Conservation (phyloP, 2,888 invertebrate species). For the Caenorhabditis sp. region DNA sequence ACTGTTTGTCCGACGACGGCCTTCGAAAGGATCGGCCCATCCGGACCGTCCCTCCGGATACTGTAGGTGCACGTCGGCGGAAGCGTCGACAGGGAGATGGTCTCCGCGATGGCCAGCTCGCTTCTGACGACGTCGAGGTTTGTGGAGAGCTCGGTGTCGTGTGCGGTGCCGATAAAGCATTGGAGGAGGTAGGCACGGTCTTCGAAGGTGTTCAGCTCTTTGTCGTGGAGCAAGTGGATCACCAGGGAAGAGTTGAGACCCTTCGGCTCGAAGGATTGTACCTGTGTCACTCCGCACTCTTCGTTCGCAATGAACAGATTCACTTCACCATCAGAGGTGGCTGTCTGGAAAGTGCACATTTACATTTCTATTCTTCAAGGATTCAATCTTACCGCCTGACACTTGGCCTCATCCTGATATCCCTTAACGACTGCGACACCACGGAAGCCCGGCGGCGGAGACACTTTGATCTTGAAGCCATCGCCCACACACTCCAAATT, state of each 20-base stretch:
- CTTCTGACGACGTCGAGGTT: constrained; percentile 66
- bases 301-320: constrained; percentile 58
- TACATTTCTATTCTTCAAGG: not conserved
- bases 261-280: constrained; percentile 57
- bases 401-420: constrained; percentile 60
- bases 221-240: constrained; percentile 61
- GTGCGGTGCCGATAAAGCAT: constrained; percentile 56
- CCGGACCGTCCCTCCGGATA: constrained; percentile 70
- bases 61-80: constrained; percentile 77
- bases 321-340: constrained; percentile 8
- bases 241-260: constrained; percentile 57
- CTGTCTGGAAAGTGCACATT: constrained; percentile 47
- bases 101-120: constrained; percentile 68
- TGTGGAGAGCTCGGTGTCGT: constrained; percentile 67
- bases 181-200: constrained; percentile 67
- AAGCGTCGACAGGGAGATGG: constrained; percentile 70
- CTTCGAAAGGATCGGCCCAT: constrained; percentile 70
- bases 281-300: constrained; percentile 59
- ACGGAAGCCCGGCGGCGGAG: constrained; percentile 54
- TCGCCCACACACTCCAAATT: constrained; percentile 57
- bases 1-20: constrained; percentile 75
- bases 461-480: constrained; percentile 62
- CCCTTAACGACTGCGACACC: constrained; percentile 66
- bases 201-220: constrained; percentile 53
- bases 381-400: constrained; percentile 52